Conservation (phyloP, 2,113 vertebrate species). For the Phasianus colchicus region DNA sequence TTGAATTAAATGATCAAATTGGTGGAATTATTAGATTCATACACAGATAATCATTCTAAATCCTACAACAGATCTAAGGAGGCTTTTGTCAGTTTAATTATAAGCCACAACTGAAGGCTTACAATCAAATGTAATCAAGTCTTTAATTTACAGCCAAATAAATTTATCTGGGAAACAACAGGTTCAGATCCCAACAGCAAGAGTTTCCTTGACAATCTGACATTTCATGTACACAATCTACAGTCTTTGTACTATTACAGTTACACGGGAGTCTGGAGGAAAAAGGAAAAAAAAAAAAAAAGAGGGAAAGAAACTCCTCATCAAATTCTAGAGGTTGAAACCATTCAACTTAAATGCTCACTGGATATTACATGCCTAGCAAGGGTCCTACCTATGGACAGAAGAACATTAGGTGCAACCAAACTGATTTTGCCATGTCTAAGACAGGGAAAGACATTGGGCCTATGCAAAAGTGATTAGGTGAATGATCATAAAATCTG, state of each 20-base stretch:
- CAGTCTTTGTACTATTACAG: not conserved
- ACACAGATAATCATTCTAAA: conserved; percentile 1
- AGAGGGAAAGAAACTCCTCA: not conserved
- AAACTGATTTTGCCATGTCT: not conserved
- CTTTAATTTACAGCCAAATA: conserved; percentile 6
- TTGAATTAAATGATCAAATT: conserved; percentile 23
- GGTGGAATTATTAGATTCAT: conserved; percentile 17
- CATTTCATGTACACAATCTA: not conserved
- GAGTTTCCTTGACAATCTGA: not conserved
- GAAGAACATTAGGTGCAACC: not conserved
- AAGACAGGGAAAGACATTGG: not conserved
- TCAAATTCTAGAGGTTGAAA: not conserved
- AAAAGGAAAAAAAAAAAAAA: no score
- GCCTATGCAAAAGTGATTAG: not conserved
- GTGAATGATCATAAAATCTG: not conserved
- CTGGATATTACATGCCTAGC: rapidly evolving
- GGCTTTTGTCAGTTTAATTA: not conserved
- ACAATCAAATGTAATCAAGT: not conserved
- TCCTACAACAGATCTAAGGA: not conserved
- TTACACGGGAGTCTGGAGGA: not conserved
- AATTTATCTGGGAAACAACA: not conserved
- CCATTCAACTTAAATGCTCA: not conserved
- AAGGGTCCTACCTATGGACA: not conserved
- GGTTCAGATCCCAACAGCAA: not conserved
- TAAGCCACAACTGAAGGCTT: not conserved